Base-by-base conservation (phyloP, 1,140 invertebrate species). In the Hyles euphorbiae region DNA sequence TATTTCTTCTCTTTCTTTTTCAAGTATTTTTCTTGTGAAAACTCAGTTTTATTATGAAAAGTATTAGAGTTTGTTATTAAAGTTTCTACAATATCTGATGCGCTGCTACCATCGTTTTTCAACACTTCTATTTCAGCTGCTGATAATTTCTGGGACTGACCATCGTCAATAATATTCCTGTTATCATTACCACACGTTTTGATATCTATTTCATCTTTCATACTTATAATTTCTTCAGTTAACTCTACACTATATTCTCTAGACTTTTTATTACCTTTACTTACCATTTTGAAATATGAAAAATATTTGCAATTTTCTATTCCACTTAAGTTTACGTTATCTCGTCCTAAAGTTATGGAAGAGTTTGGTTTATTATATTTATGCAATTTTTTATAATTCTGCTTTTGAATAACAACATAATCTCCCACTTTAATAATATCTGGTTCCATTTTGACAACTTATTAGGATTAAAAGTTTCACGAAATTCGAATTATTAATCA, bases 1-100 rank as follows among this genome's bases (percentile, higher is more conserved):
- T 98, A 98, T 80, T 98, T 98, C 65, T 94, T 95, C 69, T 96
- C 95, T 83, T 99, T 99, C 79, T 98, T 98, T 52, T 94, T 95
- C 5, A 99, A 91, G 82, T 98, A 99, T 81, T 99, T 99, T 69
- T 97, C 95, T 84, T 98, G 96, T 0, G 97, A 96, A 82, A 94
- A 98, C 73, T 95, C 95, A 1, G 97, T 98, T 91, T 98, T 98
- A 36, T 91, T 90, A 34, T 92, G 90, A 84, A 96, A 97, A 7
- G 96, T 97, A 61, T 93, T 94, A 47, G 97, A 98, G 79, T 98
- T 98, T 63, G 94, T 94, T 46, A 98, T 94, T 3, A 99, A 89
- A 49, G 94, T 94, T 58, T 93, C 94, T 40, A 99, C 93, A 60
- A 99, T 97, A 78, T 96, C 94, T 57, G 94, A 93, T 1, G 96